Evolutionary conservation across 1,140 invertebrate genomes (phyloP).

Genomic region (Arion vulgaris): DNA sequence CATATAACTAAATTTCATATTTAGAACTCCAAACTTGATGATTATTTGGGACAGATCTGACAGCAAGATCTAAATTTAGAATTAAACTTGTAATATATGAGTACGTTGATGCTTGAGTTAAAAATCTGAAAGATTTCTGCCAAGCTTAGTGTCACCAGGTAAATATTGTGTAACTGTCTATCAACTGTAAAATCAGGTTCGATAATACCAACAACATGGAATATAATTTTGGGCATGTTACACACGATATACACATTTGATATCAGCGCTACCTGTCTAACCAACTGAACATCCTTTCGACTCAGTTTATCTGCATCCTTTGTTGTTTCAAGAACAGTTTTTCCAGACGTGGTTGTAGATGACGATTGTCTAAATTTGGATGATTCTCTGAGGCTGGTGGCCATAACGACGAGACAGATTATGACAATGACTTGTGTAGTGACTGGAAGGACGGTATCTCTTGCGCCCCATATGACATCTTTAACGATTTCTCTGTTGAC

Average conservation of each 20-base stretch:
- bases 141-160: background rate
- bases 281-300: background rate
- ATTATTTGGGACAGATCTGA: too few relatives aligned
- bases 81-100: constrained; percentile 5
- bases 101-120: background rate
- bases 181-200: background rate
- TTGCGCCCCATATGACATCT: background rate
- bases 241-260: background rate
- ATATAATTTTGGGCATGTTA: constrained; percentile 2
- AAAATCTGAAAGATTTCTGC: too few relatives aligned
- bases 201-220: too few relatives aligned
- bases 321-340: too few relatives aligned
- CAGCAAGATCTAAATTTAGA: background rate
- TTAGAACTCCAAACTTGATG: too few relatives aligned
- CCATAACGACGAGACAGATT: constrained; percentile 8
- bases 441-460: background rate
- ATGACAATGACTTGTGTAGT: constrained; percentile 17
- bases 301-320: background rate
- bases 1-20: too few relatives aligned
- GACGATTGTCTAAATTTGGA: background rate
- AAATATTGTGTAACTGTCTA: background rate
- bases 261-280: background rate
- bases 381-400: background rate
- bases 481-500: background rate
- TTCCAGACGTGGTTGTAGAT: background rate